Evolutionary conservation across 1,140 invertebrate genomes (phyloP).

Genomic region (Caenorhabditis latens): DNA sequence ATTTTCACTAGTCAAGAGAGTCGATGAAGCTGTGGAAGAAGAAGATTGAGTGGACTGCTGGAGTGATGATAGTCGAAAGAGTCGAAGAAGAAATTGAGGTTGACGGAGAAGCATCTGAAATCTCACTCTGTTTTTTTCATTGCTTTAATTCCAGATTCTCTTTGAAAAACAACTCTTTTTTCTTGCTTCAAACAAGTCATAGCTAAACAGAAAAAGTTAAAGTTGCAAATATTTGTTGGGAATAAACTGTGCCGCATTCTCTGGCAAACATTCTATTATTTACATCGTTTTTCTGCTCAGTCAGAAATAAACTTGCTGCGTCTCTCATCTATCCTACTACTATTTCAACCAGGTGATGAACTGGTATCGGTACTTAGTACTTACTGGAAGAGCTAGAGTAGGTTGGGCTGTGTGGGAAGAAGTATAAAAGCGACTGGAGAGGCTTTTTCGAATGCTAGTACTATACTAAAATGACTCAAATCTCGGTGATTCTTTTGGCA

Average conservation of each 20-base stretch:
- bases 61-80: background rate
- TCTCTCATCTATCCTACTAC: background rate
- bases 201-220: slow-evolving; percentile 25
- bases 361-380: slow-evolving; percentile 54
- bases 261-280: slow-evolving; percentile 41
- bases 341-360: slow-evolving; percentile 35
- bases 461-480: slow-evolving; percentile 23
- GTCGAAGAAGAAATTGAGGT: background rate
- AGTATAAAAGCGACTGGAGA: slow-evolving; percentile 8
- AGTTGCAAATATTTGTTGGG: slow-evolving; percentile 55
- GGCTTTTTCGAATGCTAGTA: background rate
- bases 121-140: background rate
- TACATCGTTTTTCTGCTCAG: slow-evolving; percentile 38
- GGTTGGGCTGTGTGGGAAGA: background rate
- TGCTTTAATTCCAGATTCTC: background rate
- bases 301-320: slow-evolving; percentile 24
- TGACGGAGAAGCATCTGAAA: slow-evolving; percentile 20
- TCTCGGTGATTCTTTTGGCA: background rate
- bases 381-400: slow-evolving; percentile 44
- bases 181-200: slow-evolving; percentile 6
- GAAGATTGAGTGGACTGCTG: background rate
- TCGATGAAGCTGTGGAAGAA: background rate
- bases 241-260: slow-evolving; percentile 24
- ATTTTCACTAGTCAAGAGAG: background rate
- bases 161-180: background rate